Base-by-base conservation (phyloP, 2,888 invertebrate genomes). In the Xanthia togata region DNA sequence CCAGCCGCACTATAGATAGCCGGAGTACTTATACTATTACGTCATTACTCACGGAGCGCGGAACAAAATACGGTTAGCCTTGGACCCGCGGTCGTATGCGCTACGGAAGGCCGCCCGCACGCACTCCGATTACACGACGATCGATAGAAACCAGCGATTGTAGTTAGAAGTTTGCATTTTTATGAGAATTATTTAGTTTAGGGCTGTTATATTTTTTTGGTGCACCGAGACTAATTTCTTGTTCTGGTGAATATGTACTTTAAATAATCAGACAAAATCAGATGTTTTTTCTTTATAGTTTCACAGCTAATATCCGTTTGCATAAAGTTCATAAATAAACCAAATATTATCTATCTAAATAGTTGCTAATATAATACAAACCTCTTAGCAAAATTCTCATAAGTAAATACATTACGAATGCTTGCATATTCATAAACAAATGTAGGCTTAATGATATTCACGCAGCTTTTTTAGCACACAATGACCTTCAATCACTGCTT, bases 41-140 rank as follows among this genome's bases (percentile, higher is more conserved):
- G 96, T 96, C 92, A 96, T 93, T 94, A 94, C 94, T 94, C 90
- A 86, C 91, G 92, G 91, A 91, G 93, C 93, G 93, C 94, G 94
- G 95, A 95, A 95, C 95, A 93, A 95, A 95, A 95, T 95, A 94
- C 92, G 89, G 88, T 90, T 94, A 93, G 94, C 96, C 96, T 96
- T 96, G 96, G 92, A 92, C 90, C 88, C 87, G 89, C 90, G 89
- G 91, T 91, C 93, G 93, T 91, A 93, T 93, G 93, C 93, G 94
- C 91, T 81, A 78, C 83, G 81, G 89, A 91, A 92, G 91, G 92
- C 88, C 87, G 89, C 50, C 83, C 86, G 70, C 89, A 87, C 86
- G 87, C 91, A 87, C 76, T 86, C 84, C 87, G 89, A 89, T 84
- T 87, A 81, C 81, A 77, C 85, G 78, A 84, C 82, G 81, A 84